Evolutionary conservation across 2,113 vertebrate genomes (phyloP).

Genomic region (Psittacus erithacus): DNA sequence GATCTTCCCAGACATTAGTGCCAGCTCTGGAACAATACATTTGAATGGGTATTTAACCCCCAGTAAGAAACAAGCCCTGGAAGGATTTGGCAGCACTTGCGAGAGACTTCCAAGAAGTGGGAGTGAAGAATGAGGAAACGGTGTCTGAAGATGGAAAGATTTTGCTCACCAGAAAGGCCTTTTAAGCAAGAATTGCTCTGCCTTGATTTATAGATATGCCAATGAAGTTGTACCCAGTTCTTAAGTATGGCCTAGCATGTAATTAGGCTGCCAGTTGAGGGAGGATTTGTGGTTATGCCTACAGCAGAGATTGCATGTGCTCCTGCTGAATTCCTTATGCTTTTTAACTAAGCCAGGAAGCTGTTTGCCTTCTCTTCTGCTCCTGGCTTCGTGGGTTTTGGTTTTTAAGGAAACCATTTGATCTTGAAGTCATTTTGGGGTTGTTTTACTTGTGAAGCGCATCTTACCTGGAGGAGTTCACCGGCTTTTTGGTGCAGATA

Average conservation of each 20-base stretch:
- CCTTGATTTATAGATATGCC: background rate
- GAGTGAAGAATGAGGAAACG: background rate
- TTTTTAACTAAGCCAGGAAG: background rate
- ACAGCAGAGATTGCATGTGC: background rate
- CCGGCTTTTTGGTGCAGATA: background rate
- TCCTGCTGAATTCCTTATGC: background rate
- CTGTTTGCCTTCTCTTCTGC: background rate
- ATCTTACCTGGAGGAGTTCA: background rate
- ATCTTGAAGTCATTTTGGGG: background rate
- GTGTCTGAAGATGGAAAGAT: background rate
- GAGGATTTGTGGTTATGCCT: background rate
- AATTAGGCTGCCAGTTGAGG: slow-evolving; percentile 17
- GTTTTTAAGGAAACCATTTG: background rate
- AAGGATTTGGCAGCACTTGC: background rate
- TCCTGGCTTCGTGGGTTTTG: background rate
- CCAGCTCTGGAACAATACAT: background rate
- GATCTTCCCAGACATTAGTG: background rate
- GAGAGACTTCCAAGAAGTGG: background rate
- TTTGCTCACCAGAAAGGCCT: background rate
- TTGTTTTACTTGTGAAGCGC: background rate
- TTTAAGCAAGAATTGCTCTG: background rate
- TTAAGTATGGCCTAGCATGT: background rate
- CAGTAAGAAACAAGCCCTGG: background rate
- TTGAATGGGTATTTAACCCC: background rate
- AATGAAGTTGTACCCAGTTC: background rate